phyloP scores from a whole-genome alignment of 2,797 vertebrate species.

The Cossypha niveicapilla region DNA sequence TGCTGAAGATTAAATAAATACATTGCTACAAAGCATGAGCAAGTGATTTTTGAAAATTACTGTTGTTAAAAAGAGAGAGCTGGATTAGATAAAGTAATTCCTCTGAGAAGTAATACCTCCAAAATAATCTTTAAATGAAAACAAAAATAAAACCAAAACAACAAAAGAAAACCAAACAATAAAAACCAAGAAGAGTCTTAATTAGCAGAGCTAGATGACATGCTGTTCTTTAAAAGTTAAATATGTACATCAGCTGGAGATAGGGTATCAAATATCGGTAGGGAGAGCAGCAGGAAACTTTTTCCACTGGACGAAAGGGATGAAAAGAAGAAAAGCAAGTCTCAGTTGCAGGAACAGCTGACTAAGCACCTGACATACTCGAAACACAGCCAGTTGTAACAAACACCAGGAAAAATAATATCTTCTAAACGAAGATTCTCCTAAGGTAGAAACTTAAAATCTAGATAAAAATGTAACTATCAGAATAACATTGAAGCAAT shows the following conservation, averaged over 20 bases:
- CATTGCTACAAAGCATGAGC: neutral
- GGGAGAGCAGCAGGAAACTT: slow-evolving; percentile 35
- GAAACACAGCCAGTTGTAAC: neutral
- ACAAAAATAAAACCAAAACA: neutral
- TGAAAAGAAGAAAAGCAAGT: slow-evolving; percentile 51
- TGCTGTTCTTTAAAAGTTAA: slow-evolving; percentile 40
- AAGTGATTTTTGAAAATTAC: neutral
- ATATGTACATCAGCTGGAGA: neutral
- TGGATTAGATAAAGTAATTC: neutral
- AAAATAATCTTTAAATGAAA: neutral
- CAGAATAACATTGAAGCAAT: neutral
- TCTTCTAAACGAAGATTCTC: neutral
- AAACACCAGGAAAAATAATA: neutral
- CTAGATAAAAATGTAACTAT: neutral
- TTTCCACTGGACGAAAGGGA: slow-evolving; percentile 34
- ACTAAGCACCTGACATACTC: slow-evolving; percentile 8
- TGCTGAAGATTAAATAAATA: neutral
- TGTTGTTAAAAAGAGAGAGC: neutral
- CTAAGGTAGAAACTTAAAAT: neutral
- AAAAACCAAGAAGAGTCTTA: neutral
- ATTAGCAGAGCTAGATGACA: neutral
- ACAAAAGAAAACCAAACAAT: neutral
- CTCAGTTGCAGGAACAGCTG: slow-evolving; percentile 5
- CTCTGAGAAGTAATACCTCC: neutral
- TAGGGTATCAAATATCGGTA: slow-evolving; percentile 42